These are phyloP conservation scores for Guaruba guarouba DNA, from an alignment of 2,113 vertebrate species.

Conservation along the genomic window DNA sequence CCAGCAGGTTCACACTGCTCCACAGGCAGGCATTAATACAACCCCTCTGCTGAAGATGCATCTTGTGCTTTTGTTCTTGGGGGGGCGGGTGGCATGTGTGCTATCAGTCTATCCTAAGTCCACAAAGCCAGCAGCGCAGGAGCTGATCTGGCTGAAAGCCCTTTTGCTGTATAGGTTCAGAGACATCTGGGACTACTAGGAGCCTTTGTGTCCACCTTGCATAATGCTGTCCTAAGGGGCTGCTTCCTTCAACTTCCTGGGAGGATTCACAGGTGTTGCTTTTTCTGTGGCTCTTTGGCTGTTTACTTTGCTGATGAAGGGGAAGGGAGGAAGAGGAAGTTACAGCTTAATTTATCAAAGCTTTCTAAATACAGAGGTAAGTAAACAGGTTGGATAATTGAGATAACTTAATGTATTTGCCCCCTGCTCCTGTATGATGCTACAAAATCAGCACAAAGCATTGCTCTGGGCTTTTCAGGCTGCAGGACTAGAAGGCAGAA, in stretches of 20 bases:
- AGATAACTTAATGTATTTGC: background rate
- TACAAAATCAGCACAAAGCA: background rate
- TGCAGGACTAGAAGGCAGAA: background rate
- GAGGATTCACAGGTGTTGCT: background rate
- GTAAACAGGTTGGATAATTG: slow-evolving; percentile 57
- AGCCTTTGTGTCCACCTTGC: rapidly evolving
- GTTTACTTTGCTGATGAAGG: slow-evolving; percentile 7
- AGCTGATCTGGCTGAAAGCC: background rate
- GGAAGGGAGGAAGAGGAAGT: background rate
- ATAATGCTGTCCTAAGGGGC: background rate
- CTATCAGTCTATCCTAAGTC: background rate
- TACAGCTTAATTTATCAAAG: slow-evolving; percentile 29
- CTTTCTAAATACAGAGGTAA: slow-evolving; percentile 55
- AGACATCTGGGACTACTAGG: background rate
- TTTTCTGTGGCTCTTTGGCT: background rate
- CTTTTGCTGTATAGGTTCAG: background rate
- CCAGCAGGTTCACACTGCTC: background rate
- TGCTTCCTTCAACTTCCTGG: background rate
- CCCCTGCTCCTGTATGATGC: background rate
- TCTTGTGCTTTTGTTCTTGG: background rate
- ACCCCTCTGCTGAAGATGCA: background rate
- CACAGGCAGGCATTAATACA: background rate
- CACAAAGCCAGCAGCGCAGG: background rate
- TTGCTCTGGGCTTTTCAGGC: background rate
- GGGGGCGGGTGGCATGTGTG: rapidly evolving